A percentile compares a stretch with the other conserved stretches of the same genome.
These are phyloP conservation scores for Lamprologus tigripictilis DNA, from an alignment of 2,113 vertebrate species.

Conservation along the genomic window DNA sequence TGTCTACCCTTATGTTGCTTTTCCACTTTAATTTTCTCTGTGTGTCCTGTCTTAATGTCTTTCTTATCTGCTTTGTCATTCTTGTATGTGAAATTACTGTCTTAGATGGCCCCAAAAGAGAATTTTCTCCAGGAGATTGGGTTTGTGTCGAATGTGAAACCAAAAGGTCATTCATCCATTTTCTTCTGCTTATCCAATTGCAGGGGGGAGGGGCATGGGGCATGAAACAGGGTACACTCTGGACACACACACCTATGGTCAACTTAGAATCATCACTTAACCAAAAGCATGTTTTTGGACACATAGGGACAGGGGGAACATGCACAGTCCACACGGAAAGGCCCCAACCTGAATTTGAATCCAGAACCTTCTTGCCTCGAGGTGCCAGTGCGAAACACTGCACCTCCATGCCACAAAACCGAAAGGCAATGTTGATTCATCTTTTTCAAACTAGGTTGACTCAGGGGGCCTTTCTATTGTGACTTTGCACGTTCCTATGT, in stretches of 20 bases:
- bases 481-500: neutral
- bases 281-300: neutral
- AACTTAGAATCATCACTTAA: neutral
- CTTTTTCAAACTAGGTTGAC: neutral
- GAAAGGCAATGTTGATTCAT: neutral
- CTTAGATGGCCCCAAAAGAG: neutral
- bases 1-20: conserved; percentile 7
- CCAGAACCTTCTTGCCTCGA: neutral
- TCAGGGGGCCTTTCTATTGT: neutral
- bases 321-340: neutral
- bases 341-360: neutral
- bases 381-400: accelerated
- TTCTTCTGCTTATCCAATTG: neutral
- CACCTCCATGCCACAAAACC: neutral
- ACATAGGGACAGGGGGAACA: neutral
- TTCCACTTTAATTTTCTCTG: conserved; percentile 22
- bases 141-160: neutral
- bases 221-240: neutral
- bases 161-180: neutral
- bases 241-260: neutral
- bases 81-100: neutral
- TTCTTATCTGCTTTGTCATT: neutral
- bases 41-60: neutral
- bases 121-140: neutral
- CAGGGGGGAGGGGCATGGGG: accelerated